These are phyloP conservation scores for Cantharis lateralis DNA, from an alignment of 2,888 invertebrate species.

Conservation along the genomic window DNA sequence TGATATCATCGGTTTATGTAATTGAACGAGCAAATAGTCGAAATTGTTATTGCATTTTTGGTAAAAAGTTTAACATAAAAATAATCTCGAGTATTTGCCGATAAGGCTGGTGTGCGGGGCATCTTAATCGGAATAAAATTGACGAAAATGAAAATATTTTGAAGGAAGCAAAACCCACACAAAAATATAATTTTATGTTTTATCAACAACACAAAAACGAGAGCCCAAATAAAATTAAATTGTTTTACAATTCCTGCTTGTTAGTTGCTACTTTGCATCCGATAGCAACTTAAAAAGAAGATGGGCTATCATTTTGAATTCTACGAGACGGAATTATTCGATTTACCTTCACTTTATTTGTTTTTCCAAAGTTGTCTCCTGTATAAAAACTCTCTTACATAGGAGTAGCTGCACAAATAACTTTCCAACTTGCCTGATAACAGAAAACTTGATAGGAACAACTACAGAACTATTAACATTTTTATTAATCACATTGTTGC, in stretches of 20 bases:
- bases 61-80: not conserved
- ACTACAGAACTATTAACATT: not conserved
- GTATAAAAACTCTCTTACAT: not conserved
- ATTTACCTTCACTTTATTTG: conserved; percentile 12
- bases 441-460: not conserved
- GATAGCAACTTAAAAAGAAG: not conserved
- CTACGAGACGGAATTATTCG: conserved; percentile 11
- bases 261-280: not conserved
- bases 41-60: not conserved
- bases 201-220: not conserved
- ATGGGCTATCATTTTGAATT: conserved; percentile 4
- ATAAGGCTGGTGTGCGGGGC: not conserved
- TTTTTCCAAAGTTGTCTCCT: not conserved
- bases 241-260: not conserved
- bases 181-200: not conserved
- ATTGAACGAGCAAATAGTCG: not conserved
- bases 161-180: not conserved
- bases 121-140: not conserved
- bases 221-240: not conserved
- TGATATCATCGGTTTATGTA: not conserved
- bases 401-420: not conserved
- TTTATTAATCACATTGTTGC: not conserved
- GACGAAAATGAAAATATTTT: not conserved
- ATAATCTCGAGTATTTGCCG: not conserved
- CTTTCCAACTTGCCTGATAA: not conserved